Conservation (phyloP, 1,140 invertebrate species). For the Maniola jurtina region DNA sequence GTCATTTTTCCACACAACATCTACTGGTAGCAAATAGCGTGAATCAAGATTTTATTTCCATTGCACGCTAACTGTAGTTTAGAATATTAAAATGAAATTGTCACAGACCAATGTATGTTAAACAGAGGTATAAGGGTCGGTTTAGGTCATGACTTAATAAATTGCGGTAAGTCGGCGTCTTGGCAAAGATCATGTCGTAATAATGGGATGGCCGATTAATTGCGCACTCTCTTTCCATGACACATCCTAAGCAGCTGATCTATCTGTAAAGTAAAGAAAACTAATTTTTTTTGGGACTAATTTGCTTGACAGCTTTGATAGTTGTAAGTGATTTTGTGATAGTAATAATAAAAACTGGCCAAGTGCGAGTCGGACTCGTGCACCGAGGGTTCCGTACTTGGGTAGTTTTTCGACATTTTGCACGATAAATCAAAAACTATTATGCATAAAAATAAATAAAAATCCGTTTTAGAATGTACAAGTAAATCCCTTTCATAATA, state of each 20-base stretch:
- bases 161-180: constrained; percentile 35
- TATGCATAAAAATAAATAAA: too few species aligned
- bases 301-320: too few species aligned
- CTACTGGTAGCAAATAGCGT: constrained; percentile 15
- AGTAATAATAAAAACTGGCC: too few species aligned
- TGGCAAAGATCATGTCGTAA: constrained; percentile 46
- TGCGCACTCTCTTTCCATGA: constrained; percentile 46
- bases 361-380: too few species aligned
- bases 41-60: constrained; percentile 25
- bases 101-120: constrained; percentile 29
- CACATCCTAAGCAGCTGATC: constrained; percentile 31
- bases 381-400: too few species aligned
- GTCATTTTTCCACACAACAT: constrained; percentile 45
- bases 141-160: constrained; percentile 32
- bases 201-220: constrained; percentile 53
- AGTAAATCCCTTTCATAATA: too few species aligned
- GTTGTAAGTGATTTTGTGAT: too few species aligned
- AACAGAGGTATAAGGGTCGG: constrained; percentile 34
- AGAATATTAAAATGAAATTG: not conserved
- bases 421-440: too few species aligned
- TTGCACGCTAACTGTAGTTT: constrained; percentile 24
- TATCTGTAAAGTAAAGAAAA: too few species aligned
- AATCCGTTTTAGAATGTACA: too few species aligned
- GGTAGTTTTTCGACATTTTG: too few species aligned
- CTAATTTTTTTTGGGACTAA: too few species aligned